Evolutionary conservation across 1,140 invertebrate genomes (phyloP).

Genomic region (Cheumatopsyche charites): DNA sequence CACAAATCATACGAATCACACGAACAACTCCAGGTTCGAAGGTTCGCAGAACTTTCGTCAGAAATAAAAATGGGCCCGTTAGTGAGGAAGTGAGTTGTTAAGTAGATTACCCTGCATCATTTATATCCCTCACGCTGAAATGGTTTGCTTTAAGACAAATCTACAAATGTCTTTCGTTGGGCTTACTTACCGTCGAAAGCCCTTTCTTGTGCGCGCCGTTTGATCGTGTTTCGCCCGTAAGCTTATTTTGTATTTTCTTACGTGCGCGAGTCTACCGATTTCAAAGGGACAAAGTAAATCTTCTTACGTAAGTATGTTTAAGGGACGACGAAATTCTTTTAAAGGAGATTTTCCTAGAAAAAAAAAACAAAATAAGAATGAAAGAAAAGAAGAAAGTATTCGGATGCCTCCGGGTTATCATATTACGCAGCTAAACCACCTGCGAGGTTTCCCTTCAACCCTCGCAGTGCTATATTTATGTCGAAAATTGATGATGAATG

Average conservation of each 20-base stretch:
- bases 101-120: constrained; percentile 26
- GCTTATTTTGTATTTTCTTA: constrained; percentile 27
- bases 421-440: neutral
- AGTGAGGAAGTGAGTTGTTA: constrained; percentile 12
- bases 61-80: neutral
- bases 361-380: too few relatives aligned
- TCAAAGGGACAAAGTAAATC: constrained; percentile 36
- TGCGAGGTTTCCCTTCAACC: neutral
- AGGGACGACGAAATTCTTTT: constrained; percentile 30
- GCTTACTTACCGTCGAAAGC: constrained; percentile 12
- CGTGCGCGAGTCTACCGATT: constrained; percentile 25
- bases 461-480: too few relatives aligned
- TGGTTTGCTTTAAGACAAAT: constrained; percentile 8
- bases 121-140: constrained; percentile 11
- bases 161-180: constrained; percentile 25
- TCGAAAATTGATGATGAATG: too few relatives aligned
- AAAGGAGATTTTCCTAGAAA: constrained; percentile 5
- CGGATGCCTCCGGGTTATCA: constrained; percentile 25
- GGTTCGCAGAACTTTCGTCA: too few relatives aligned
- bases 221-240: constrained; percentile 26
- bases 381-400: constrained; percentile 1
- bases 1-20: too few relatives aligned
- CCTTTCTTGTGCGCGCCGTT: constrained; percentile 3
- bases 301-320: constrained; percentile 28
- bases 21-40: too few relatives aligned